phyloP scores from a whole-genome alignment of 2,113 vertebrate genomes.

The Gnathonemus echidnorhynchus region DNA sequence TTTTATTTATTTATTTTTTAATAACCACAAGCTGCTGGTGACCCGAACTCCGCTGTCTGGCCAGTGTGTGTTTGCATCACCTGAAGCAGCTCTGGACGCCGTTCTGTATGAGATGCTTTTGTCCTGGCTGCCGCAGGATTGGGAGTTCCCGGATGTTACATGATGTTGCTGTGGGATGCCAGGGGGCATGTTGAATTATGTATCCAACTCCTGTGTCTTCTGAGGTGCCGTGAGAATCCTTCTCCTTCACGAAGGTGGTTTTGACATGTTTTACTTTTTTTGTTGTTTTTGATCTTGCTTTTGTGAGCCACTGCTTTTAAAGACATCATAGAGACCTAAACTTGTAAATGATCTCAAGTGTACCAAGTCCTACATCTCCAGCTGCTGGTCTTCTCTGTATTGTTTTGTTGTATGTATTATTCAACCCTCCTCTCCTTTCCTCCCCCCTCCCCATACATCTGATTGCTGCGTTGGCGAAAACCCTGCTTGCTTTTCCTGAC shows the following conservation, averaged over 20 bases:
- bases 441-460: constrained; percentile 19
- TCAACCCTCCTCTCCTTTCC: background rate
- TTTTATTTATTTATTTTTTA: background rate
- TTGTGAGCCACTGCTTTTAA: background rate
- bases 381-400: background rate
- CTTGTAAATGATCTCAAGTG: background rate
- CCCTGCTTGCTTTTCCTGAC: background rate
- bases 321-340: background rate
- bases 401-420: background rate
- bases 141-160: background rate
- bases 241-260: background rate
- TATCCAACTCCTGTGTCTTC: background rate
- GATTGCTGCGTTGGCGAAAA: background rate
- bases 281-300: background rate
- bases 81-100: background rate
- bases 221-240: background rate
- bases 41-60: background rate
- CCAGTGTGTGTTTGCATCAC: background rate
- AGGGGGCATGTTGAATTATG: background rate
- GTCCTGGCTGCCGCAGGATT: background rate
- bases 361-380: background rate
- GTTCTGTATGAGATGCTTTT: background rate
- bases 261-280: background rate
- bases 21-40: background rate
- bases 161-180: background rate